Evolutionary conservation across 2,797 vertebrate genomes (phyloP).

Genomic region (Varecia variegata): DNA sequence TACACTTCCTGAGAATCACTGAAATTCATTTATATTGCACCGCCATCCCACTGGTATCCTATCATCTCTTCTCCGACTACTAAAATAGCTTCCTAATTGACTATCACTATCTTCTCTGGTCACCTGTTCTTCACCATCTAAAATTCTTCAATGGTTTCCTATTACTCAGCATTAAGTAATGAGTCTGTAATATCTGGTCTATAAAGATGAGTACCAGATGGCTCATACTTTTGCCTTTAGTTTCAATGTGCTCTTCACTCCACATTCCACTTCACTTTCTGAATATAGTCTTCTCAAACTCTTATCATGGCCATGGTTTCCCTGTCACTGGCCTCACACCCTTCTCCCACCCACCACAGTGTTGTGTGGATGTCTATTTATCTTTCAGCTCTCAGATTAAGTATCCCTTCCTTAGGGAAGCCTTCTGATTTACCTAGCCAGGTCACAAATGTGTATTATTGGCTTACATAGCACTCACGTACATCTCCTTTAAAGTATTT

Average conservation of each 20-base stretch:
- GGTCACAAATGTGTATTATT: neutral
- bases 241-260: neutral
- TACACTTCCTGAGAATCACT: neutral
- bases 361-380: neutral
- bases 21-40: neutral
- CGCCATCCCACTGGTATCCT: neutral
- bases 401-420: neutral
- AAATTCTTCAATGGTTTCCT: neutral
- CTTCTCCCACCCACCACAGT: neutral
- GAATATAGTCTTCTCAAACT: neutral
- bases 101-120: neutral
- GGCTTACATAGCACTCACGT: neutral
- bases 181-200: neutral
- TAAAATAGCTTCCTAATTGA: neutral
- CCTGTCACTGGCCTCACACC: neutral
- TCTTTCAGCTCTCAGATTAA: neutral
- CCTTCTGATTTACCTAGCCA: neutral
- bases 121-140: neutral
- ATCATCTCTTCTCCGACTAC: neutral
- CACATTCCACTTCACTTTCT: neutral
- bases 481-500: neutral
- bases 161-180: neutral
- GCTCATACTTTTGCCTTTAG: neutral
- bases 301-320: neutral
- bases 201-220: neutral